Conservation (phyloP, 2,113 vertebrate species). For the Orthonyx spaldingii region DNA sequence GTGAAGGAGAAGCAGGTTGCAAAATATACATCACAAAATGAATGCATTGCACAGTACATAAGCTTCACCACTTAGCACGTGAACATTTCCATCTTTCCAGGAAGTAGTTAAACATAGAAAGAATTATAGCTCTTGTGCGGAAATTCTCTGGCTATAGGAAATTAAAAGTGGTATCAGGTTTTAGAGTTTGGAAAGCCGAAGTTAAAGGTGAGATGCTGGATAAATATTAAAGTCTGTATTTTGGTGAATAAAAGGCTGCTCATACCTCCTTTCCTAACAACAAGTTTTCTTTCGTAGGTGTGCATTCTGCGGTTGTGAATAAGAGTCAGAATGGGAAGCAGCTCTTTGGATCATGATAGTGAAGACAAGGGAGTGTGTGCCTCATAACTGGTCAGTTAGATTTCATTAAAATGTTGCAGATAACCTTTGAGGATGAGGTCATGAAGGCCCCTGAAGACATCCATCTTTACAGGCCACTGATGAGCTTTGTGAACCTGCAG, state of each 20-base stretch:
- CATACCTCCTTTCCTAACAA: neutral
- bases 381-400: neutral
- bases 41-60: neutral
- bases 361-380: neutral
- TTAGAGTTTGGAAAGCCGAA: neutral
- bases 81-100: neutral
- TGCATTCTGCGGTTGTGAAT: neutral
- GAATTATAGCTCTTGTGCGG: neutral
- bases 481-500: slow-evolving; percentile 22
- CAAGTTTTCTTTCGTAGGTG: neutral
- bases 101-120: neutral
- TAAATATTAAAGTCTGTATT: neutral
- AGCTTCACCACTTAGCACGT: neutral
- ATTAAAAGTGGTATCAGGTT: neutral
- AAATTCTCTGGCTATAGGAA: neutral
- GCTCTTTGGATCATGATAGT: neutral
- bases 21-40: neutral
- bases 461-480: neutral
- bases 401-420: neutral
- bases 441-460: neutral
- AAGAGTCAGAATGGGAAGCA: neutral
- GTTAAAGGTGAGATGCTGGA: neutral
- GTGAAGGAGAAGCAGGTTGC: neutral
- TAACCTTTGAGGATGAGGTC: neutral
- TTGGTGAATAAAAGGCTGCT: neutral